Conservation (phyloP, 2,797 vertebrate species). For the Alectoris magna region DNA sequence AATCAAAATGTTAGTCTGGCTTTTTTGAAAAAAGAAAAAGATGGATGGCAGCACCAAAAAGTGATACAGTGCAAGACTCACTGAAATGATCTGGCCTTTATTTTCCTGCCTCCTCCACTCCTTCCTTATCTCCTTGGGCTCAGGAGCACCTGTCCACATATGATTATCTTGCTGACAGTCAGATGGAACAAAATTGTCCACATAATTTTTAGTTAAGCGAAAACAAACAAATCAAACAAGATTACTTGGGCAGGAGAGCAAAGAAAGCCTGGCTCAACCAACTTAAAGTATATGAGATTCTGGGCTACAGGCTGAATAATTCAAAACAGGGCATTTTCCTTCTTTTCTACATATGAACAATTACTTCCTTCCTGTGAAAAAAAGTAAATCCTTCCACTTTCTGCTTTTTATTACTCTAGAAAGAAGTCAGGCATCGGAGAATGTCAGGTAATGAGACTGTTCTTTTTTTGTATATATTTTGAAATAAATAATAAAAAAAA, state of each 20-base stretch:
- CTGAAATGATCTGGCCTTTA: background rate
- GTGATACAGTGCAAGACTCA: background rate
- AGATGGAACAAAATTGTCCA: background rate
- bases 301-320: constrained; percentile 34
- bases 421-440: constrained; percentile 56
- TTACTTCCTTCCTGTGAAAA: constrained; percentile 53
- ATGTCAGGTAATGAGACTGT: constrained; percentile 47
- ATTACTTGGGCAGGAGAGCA: background rate
- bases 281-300: background rate
- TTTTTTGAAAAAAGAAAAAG: background rate
- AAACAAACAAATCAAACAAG: background rate
- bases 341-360: constrained; percentile 26
- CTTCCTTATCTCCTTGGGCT: background rate
- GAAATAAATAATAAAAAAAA: no score
- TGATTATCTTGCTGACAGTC: background rate
- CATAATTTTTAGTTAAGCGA: background rate
- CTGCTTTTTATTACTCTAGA: constrained; percentile 67
- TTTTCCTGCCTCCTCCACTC: background rate
- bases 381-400: constrained; percentile 38
- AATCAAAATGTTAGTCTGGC: background rate
- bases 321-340: constrained; percentile 56
- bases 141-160: background rate
- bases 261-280: background rate
- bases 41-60: background rate
- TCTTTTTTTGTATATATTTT: constrained; percentile 54